phyloP scores from a whole-genome alignment of 2,113 vertebrate species.

The Uropsilus gracilis region DNA sequence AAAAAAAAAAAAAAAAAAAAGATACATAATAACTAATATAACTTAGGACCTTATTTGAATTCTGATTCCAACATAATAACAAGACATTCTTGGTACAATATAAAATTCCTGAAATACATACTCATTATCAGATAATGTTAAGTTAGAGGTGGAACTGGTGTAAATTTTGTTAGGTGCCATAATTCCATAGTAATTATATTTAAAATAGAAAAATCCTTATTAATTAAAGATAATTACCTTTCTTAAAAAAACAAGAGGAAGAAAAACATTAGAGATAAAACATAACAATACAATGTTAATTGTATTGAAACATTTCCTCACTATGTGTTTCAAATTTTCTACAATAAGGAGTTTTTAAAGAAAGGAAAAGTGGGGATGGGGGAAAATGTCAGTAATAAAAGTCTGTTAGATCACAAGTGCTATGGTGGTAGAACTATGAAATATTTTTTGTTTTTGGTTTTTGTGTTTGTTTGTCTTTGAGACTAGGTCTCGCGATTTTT shows the following conservation, averaged over 20 bases:
- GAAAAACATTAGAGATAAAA: background rate
- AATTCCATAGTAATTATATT: background rate
- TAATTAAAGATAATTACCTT: background rate
- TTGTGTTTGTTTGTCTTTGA: too few relatives aligned
- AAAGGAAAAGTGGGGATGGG: background rate
- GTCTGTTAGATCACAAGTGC: background rate
- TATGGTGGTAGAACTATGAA: too few relatives aligned
- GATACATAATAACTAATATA: background rate
- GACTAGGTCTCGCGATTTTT: too few relatives aligned
- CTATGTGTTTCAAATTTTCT: background rate
- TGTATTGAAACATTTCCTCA: background rate
- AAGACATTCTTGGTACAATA: background rate
- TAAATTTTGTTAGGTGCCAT: background rate
- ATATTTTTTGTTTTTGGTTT: too few relatives aligned
- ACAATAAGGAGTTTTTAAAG: background rate
- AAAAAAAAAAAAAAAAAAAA: background rate
- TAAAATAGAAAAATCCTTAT: background rate
- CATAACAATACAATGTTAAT: background rate
- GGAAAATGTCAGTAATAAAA: background rate
- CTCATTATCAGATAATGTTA: background rate
- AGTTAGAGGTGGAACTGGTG: background rate
- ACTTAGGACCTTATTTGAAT: background rate
- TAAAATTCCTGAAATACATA: background rate
- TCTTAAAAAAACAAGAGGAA: background rate
- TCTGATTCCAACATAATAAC: slow-evolving; percentile 3